Percentiles rank a stretch among this genome's conserved stretches.
These are phyloP conservation scores for Alviniconcha strummeri DNA, from an alignment of 2,888 invertebrate genomes.

Conservation along the genomic window DNA sequence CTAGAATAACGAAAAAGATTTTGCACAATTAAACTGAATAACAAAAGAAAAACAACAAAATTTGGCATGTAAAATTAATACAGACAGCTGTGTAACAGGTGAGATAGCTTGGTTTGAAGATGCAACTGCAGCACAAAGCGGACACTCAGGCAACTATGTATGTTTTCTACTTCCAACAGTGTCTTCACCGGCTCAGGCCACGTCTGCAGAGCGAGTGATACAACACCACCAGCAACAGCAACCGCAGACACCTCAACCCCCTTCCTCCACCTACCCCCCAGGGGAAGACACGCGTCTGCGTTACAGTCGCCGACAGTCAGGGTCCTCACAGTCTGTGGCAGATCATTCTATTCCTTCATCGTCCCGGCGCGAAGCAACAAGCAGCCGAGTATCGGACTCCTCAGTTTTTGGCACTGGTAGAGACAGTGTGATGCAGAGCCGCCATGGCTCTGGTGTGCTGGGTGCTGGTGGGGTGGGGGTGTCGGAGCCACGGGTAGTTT, in stretches of 20 bases:
- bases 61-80: too few species aligned
- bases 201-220: slow-evolving; percentile 56
- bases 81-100: too few species aligned
- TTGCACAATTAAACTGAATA: too few species aligned
- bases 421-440: slow-evolving; percentile 31
- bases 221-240: slow-evolving; percentile 41
- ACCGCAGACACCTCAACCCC: slow-evolving; percentile 38
- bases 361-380: slow-evolving; percentile 15
- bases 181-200: slow-evolving; percentile 64
- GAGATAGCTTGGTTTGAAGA: too few species aligned
- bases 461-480: slow-evolving; percentile 26
- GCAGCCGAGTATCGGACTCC: slow-evolving; percentile 15
- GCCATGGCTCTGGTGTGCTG: slow-evolving; percentile 12
- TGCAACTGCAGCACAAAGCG: too few species aligned
- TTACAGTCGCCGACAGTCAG: slow-evolving; percentile 15
- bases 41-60: too few species aligned
- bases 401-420: slow-evolving; percentile 20
- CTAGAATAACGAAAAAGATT: too few species aligned
- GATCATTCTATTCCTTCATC: slow-evolving; percentile 6
- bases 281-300: slow-evolving; percentile 15
- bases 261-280: slow-evolving; percentile 13
- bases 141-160: too few species aligned
- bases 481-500: slow-evolving; percentile 45
- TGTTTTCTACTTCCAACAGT: slow-evolving; percentile 46
- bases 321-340: slow-evolving; percentile 3